Conservation (phyloP, 92 coral and sea anemone genomes). For the Nematostella vectensis region DNA sequence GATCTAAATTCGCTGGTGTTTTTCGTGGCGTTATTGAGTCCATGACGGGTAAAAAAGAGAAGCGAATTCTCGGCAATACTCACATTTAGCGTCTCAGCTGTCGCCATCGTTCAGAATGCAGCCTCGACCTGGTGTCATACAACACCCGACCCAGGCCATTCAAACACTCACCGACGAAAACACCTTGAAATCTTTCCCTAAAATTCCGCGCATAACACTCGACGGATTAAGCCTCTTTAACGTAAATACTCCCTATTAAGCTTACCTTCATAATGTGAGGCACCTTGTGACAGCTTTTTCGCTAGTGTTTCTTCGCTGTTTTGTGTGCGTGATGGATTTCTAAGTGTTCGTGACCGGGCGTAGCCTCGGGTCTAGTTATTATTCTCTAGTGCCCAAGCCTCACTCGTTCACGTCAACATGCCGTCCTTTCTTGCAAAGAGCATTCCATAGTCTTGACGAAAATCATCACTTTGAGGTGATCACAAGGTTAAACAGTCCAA, state of each 20-base stretch:
- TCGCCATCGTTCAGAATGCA: constrained; percentile 95
- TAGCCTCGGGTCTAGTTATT: constrained; percentile 31
- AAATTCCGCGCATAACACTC: too few species aligned
- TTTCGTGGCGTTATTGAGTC: constrained; percentile 2
- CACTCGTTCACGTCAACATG: not conserved
- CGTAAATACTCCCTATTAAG: too few species aligned
- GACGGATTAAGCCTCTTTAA: too few species aligned
- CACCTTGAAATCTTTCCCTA: constrained; percentile 14
- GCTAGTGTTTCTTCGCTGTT: constrained; percentile 8
- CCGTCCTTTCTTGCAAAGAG: too few species aligned
- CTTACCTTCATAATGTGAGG: constrained; percentile 4
- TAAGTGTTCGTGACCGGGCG: constrained; percentile 23
- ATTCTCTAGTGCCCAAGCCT: constrained; percentile 36
- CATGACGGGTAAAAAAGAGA: constrained; percentile 40
- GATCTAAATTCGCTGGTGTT: constrained; percentile 20
- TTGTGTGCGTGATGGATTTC: constrained; percentile 24
- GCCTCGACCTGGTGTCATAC: constrained; percentile 65
- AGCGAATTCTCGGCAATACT: constrained; percentile 79
- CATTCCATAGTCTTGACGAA: too few species aligned
- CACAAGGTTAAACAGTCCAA: too few species aligned
- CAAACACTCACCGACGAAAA: constrained; percentile 9
- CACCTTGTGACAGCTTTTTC: constrained; percentile 7
- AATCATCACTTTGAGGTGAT: too few species aligned
- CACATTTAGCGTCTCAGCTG: constrained; percentile 98
- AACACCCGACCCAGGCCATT: constrained; percentile 39